Evolutionary conservation across 1,140 invertebrate species (phyloP), one percentile per base, ranked within the genome.

Genomic region (Drosophila fuyamai): DNA sequence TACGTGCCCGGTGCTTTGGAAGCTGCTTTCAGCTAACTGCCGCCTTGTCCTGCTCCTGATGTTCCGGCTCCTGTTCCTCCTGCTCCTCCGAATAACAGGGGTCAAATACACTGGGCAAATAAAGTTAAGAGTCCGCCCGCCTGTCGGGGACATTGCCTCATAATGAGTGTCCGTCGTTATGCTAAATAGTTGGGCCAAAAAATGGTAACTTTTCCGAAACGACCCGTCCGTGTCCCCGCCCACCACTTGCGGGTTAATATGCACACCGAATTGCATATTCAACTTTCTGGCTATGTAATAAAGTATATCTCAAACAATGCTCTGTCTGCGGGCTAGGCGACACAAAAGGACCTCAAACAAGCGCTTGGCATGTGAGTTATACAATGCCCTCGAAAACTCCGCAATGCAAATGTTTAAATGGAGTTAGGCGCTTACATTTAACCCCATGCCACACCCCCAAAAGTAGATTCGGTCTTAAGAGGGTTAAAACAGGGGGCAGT

Each of bases 81-180:
- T 36, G 44, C 61, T 38, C 12, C 48, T 18, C 23, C 27, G 10
- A 50, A 50, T 50, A 48, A 36, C 46, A 68, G 47, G 54, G 47
- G 58, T 77, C 80, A 88, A 86, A 86, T 86, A 70, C 83, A 73
- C 72, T 57, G 60, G 38, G 79, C 76, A 89, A 89, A 86, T 86
- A 89, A 86, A 89, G 84, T 86, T 88, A 16, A 27, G n/a, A 27
- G 5, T 10, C 16, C 61, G 41, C 54, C 61, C 38, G 44, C 43
- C 27, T 36, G 40, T 29, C 10, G 54, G 43, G 44, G 36, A 71
- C 66, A 71, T 67, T 62, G 65, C 47, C 55, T 73, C 72, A 79
- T 86, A 86, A 86, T 86, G 82, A 86, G 83, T 58, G 57, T n/a
- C 44, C 65, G 57, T 76, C 79, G 82, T 79, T 88, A 86, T 86